Evolutionary conservation across 92 coral and sea anemone genomes (phyloP), one percentile per base, ranked within the genome.

Genomic region (Muricea muricata): DNA sequence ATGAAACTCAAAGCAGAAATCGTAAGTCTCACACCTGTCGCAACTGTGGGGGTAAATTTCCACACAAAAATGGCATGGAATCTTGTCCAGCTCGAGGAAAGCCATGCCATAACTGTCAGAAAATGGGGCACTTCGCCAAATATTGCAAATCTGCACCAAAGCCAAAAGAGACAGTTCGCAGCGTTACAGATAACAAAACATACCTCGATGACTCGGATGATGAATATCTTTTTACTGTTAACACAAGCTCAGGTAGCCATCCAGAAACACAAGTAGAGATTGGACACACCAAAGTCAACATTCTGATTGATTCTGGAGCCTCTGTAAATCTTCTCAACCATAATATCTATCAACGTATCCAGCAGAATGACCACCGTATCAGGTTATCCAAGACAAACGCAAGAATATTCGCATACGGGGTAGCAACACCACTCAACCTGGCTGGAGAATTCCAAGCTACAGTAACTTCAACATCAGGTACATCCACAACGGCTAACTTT

Each of bases 251-350:
- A 6, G 35, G 73, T 3, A 66, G 39, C 63, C 84, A 76, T 20
- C 88, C 76, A n/a, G 84, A 85, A 76, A 75, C 67, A 9, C 14
- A 35, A 33, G 24, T 86, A 50, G 28, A 32, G 15, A 78, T 79
- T 34, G 79, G 84, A 17, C 26, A 57, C 72, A 50, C 45, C 17
- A 60, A 35, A 81, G 40, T 87, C 8, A 87, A 80, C 65, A 57
- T 73, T 0, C 37, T 87, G 2, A 81, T 87, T 21, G 90, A 87
- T 60, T 81, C 87, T 11, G 90, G 87, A n/a, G 82, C 90, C 7
- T 87, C 90, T 10, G 90, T 72, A 15, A 87, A 87, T 58, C 47
- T 81, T 54, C 67, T 72, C 17, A 87, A 81, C 65, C 31, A 81
- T 6, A 34, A 13, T 7, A 67, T 85, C 20, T 76, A 20, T 15